phyloP scores from a whole-genome alignment of 2,113 vertebrate species.

The Ardeotis arabs region DNA sequence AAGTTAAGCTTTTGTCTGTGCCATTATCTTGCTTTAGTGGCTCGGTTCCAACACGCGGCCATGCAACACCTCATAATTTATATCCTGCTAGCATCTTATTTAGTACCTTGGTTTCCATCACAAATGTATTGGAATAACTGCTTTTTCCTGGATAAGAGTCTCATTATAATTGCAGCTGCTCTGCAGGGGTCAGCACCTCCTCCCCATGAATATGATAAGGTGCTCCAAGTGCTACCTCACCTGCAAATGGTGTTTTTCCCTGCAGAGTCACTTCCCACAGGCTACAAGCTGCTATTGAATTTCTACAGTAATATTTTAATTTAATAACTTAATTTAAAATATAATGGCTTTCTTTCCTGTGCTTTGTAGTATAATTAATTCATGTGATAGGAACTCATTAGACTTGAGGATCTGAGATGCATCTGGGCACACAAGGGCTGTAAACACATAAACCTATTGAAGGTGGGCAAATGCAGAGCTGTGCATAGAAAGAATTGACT shows the following conservation, averaged over 20 bases:
- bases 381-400: neutral
- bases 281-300: constrained; percentile 19
- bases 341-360: constrained; percentile 22
- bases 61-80: constrained; percentile 39
- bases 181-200: constrained; percentile 24
- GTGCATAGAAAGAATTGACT: neutral
- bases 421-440: neutral
- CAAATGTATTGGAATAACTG: neutral
- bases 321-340: constrained; percentile 52
- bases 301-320: constrained; percentile 43
- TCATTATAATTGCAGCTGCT: constrained; percentile 21
- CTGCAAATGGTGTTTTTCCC: constrained; percentile 12
- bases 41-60: neutral
- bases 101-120: constrained; percentile 24
- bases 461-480: neutral
- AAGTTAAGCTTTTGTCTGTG: constrained; percentile 41
- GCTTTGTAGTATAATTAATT: constrained; percentile 53
- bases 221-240: neutral
- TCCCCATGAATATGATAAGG: constrained; percentile 23
- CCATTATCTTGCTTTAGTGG: constrained; percentile 34
- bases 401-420: neutral
- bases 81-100: constrained; percentile 43
- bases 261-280: constrained; percentile 6
- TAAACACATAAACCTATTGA: neutral
- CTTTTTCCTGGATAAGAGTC: neutral